Base-by-base conservation (phyloP, 2,797 vertebrate genomes). In the Eupleurogrammus muticus region DNA sequence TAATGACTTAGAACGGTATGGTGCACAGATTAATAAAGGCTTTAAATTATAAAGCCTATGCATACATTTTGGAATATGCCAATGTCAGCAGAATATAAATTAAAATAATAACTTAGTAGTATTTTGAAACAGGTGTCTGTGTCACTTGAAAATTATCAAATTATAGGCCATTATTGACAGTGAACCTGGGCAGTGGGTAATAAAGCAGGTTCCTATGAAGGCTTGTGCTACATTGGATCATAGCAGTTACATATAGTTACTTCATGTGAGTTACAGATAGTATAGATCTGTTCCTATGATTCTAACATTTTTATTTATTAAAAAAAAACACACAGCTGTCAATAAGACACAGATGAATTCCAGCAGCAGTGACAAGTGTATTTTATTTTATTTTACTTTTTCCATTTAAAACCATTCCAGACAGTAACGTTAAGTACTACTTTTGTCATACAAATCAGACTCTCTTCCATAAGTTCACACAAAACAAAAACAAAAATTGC, bases 351-450 rank as follows among this genome's bases (percentile, higher is more conserved):
- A 38, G n/a, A 84, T 77, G 32, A 75, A 68, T 60, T 87, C 58
- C 77, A 88, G 78, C 83, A 88, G 66, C 55, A 35, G 80, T 87
- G 75, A 85, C 69, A 82, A 85, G 66, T 85, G 66, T 80, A 51
- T 66, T 80, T 89, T 90, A 56, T 67, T 67, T 44, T 88, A 88
- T 88, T 28, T 81, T 87, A 86, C 62, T 88, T 66, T 81, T 87
- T 87, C 62, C 70, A 84, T 87, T 91, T 89, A 89, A 92, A 93
- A 93, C 79, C 81, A 76, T 80, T 89, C 80, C 74, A 83, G 73
- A 87, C 81, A 81, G 38, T 87, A 87, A 89, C 54, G 21, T 88
- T 83, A 82, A 84, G 50, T 70, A 77, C 73, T 66, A 80, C 74
- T 65, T n/a, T 59, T 50, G 35, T 54, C 72, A 75, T 71, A 83